A percentile compares a stretch with the other conserved stretches of the same genome.
These are phyloP conservation scores for Gambusia holbrooki DNA, from an alignment of 2,113 vertebrate genomes.

Conservation along the genomic window DNA sequence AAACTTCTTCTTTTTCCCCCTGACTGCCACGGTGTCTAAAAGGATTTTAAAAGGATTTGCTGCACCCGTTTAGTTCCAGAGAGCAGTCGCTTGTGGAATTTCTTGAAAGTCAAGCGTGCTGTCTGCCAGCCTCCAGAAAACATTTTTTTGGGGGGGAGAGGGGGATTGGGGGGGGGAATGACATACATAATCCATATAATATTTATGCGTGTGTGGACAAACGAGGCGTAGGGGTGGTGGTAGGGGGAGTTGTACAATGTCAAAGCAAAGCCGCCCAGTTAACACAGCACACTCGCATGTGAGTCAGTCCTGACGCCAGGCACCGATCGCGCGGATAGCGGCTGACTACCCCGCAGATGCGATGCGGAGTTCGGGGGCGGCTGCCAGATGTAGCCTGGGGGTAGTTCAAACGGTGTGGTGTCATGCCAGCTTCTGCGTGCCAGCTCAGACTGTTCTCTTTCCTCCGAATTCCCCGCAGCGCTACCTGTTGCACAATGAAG, in stretches of 20 bases:
- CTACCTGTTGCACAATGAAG: constrained; percentile 49
- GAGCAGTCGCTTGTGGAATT: constrained; percentile 78
- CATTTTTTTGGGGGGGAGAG: constrained; percentile 11
- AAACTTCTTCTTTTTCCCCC: constrained; percentile 72
- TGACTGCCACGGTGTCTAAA: constrained; percentile 76
- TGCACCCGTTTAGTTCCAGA: constrained; percentile 82
- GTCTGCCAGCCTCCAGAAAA: constrained; percentile 60
- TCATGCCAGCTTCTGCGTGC: constrained; percentile 37
- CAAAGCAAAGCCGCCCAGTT: constrained; percentile 16
- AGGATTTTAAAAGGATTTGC: constrained; percentile 85
- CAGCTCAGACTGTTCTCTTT: constrained; percentile 24
- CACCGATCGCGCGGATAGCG: constrained; percentile 50
- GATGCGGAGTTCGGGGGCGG: constrained; percentile 41
- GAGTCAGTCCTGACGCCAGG: constrained; percentile 37
- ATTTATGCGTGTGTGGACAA: constrained; percentile 21
- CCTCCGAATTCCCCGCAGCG: constrained; percentile 30
- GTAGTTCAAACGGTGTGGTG: constrained; percentile 31
- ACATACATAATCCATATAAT: constrained; percentile 36
- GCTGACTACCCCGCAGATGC: constrained; percentile 60
- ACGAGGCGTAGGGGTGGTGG: neutral
- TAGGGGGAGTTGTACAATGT: constrained; percentile 7
- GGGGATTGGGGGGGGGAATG: constrained; percentile 34
- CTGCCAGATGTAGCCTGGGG: constrained; percentile 56
- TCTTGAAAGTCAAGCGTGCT: constrained; percentile 80
- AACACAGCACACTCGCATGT: constrained; percentile 16